phyloP scores from a whole-genome alignment of 2,888 invertebrate genomes.

The Trichopoda pennipes region DNA sequence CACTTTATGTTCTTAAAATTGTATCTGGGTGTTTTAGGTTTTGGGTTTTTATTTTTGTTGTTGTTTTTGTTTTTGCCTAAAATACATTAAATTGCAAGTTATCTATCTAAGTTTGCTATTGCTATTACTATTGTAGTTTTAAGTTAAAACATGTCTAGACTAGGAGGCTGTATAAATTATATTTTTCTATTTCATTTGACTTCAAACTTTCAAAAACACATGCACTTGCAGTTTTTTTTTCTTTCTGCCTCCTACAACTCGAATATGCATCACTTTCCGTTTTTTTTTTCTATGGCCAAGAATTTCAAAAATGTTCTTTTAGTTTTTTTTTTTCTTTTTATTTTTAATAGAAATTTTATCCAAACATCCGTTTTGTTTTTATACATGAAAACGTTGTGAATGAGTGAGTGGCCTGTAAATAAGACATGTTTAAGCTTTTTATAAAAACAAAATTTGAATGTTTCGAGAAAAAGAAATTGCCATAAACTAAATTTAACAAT shows the following conservation, averaged over 20 bases:
- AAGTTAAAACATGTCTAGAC: constrained; percentile 64
- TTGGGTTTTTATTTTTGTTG: constrained; percentile 9
- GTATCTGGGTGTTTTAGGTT: constrained; percentile 20
- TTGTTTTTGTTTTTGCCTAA: constrained; percentile 17
- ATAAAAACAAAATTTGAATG: not conserved
- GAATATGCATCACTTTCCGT: constrained; percentile 38
- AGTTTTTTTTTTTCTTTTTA: not conserved
- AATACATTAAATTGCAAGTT: constrained; percentile 27
- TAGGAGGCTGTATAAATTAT: constrained; percentile 62
- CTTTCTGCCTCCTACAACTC: not conserved
- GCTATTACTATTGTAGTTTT: constrained; percentile 46
- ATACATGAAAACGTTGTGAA: constrained; percentile 7
- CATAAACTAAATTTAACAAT: constrained; percentile 36
- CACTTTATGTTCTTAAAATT: constrained; percentile 11
- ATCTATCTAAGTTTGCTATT: constrained; percentile 38
- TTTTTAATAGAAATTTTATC: constrained; percentile 19
- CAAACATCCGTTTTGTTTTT: constrained; percentile 3
- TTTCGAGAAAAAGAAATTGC: constrained; percentile 3
- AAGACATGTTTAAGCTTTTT: constrained; percentile 25
- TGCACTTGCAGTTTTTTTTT: constrained; percentile 24
- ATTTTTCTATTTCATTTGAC: constrained; percentile 53
- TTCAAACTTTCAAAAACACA: constrained; percentile 39
- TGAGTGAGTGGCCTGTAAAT: not conserved
- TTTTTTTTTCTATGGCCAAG: constrained; percentile 1
- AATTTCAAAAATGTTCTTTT: constrained; percentile 39